Evolutionary conservation across 2,113 vertebrate species (phyloP), one percentile per base, ranked within the genome.

Genomic region (Tricholaema leucomelas): DNA sequence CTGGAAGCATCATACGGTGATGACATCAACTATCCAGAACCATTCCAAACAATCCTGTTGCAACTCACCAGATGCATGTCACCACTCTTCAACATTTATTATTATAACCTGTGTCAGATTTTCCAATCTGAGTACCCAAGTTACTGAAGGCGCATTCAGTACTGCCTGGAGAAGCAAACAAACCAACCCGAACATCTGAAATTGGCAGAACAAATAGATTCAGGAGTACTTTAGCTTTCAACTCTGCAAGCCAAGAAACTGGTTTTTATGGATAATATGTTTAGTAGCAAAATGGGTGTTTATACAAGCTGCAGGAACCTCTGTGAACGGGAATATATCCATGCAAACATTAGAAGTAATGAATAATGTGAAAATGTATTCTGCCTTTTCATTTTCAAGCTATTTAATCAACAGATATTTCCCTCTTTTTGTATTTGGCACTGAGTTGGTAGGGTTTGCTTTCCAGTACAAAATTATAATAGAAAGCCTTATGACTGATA

Each of bases 181-280:
- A 60, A 58, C 52, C 9, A 77, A 88, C 44, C 14, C 10, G 40
- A 92, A 59, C 10, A 38, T 46, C 56, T 73, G 71, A 95, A 85
- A 74, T 40, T n/a, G 15, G 5, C 28, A 72, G 28, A 58, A 54
- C 72, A 82, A 88, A 56, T 66, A 77, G 25, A 71, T 80, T 48
- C 23, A 88, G 42, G 50, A 61, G 31, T 42, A 58, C 30, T 77
- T 93, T 23, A 63, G 4, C 59, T 84, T 92, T 90, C 38, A 82
- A 17, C 25, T 72, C 70, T 33, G 9, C 48, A 82, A 74, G 36
- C 31, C 55, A 58, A 38, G 28, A 48, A 59, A 52, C 9, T 2
- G 18, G 59, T 78, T 76, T 92, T 91, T 56, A 36, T 72, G 42
- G 52, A 23, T 92, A 90, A 92, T 92, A 85, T 75, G 46, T 71